Evolutionary conservation across 2,113 vertebrate genomes (phyloP).

Genomic region (Synodontis membranacea): DNA sequence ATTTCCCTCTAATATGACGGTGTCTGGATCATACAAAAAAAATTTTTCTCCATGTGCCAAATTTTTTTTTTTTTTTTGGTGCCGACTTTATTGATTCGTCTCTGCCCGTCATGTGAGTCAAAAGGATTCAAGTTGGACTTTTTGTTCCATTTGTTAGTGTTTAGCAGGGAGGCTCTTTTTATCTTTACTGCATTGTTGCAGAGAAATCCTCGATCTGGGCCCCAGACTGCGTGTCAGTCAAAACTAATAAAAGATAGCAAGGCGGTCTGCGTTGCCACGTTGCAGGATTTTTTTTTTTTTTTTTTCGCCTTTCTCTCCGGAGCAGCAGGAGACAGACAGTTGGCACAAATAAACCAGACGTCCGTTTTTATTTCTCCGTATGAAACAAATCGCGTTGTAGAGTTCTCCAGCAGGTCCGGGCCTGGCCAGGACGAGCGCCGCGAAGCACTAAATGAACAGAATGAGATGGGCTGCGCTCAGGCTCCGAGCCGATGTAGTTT

Average conservation of each 20-base stretch:
- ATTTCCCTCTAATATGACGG: conserved; percentile 35
- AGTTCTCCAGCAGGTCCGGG: conserved; percentile 52
- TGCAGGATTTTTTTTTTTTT: conserved; percentile 51
- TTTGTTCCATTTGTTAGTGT: conserved; percentile 42
- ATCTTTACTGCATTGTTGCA: conserved; percentile 55
- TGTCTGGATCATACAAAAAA: conserved; percentile 10
- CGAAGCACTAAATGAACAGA: conserved; percentile 23
- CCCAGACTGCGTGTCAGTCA: conserved; percentile 53
- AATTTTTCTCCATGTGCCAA: background rate
- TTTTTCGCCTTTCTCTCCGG: conserved; percentile 36
- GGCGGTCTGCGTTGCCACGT: conserved; percentile 48
- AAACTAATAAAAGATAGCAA: conserved; percentile 44
- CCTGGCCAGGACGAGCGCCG: conserved; percentile 47
- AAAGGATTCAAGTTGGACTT: conserved; percentile 33
- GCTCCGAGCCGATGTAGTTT: conserved; percentile 18
- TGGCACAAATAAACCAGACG: conserved; percentile 43
- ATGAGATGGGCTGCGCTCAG: background rate
- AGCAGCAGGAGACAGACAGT: conserved; percentile 52
- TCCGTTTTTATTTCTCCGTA: conserved; percentile 45
- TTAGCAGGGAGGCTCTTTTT: conserved; percentile 54
- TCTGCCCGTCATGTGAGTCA: conserved; percentile 33
- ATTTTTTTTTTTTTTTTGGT: background rate
- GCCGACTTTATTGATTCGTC: conserved; percentile 33
- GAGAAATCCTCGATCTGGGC: conserved; percentile 30
- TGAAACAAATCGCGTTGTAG: conserved; percentile 56